phyloP scores from a whole-genome alignment of 23 tunicate species.

The Aplidium turbinatum region DNA sequence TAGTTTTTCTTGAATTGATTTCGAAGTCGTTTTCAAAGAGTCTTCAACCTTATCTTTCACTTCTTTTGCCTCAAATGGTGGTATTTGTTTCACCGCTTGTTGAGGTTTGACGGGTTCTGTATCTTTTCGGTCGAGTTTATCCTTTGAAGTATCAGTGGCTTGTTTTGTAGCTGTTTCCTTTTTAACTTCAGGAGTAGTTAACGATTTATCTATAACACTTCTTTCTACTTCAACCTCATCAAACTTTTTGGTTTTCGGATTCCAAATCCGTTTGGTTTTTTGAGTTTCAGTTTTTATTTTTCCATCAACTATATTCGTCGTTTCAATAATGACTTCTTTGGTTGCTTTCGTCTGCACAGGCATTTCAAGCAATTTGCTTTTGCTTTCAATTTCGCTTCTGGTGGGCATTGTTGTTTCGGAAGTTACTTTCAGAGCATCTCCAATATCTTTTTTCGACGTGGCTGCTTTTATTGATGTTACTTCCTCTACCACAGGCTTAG shows the following conservation, averaged over 20 bases:
- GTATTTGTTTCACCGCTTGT: not conserved
- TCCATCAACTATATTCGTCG: not conserved
- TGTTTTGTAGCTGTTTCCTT: slow-evolving; percentile 1
- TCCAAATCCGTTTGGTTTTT: slow-evolving; percentile 52
- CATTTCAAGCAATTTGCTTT: too few relatives aligned
- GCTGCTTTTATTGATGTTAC: too few relatives aligned
- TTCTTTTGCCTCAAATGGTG: too few relatives aligned
- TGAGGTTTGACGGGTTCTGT: not conserved
- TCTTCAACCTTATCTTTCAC: too few relatives aligned
- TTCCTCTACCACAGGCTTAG: too few relatives aligned
- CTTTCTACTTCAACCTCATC: slow-evolving; percentile 13
- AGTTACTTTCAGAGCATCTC: too few relatives aligned
- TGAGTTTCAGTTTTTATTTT: slow-evolving; percentile 17
- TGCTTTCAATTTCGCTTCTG: too few relatives aligned
- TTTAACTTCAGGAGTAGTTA: not conserved
- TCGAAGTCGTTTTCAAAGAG: too few relatives aligned
- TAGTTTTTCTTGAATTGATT: not conserved
- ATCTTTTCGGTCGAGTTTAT: not conserved
- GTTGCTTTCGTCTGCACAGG: too few relatives aligned
- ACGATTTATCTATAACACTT: not conserved
- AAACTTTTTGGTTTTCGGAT: slow-evolving; percentile 49
- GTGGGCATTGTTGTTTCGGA: too few relatives aligned
- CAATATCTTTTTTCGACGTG: too few relatives aligned
- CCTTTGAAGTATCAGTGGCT: not conserved
- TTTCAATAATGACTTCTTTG: not conserved